Conservation (phyloP, 2,797 vertebrate genomes). For the Artibeus lituratus region DNA sequence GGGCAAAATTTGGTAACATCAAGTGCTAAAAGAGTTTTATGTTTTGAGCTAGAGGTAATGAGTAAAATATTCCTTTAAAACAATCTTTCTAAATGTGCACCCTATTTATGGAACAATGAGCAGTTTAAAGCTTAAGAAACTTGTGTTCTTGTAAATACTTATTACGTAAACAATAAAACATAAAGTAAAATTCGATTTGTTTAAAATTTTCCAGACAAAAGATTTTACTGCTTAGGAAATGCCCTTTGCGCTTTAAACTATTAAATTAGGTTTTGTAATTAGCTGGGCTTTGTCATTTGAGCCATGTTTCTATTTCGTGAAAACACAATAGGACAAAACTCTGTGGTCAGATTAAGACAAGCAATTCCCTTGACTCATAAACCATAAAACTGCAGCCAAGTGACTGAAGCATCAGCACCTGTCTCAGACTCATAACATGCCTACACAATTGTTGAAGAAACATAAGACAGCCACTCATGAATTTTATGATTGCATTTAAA, state of each 20-base stretch:
- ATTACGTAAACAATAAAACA: slow-evolving; percentile 71
- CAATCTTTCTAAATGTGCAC: slow-evolving; percentile 63
- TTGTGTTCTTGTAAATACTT: slow-evolving; percentile 65
- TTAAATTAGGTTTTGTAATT: slow-evolving; percentile 71
- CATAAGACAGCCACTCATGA: not conserved
- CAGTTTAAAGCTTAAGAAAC: slow-evolving; percentile 69
- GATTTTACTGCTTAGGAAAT: slow-evolving; percentile 70
- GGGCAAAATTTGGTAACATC: slow-evolving; percentile 11
- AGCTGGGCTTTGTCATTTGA: slow-evolving; percentile 60
- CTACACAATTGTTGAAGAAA: not conserved
- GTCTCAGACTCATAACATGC: not conserved
- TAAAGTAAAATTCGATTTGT: slow-evolving; percentile 74
- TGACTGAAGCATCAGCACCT: slow-evolving; percentile 1
- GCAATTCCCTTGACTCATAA: slow-evolving; percentile 45
- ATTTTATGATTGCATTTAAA: not conserved
- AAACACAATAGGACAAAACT: slow-evolving; percentile 63
- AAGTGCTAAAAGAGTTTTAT: slow-evolving; percentile 24
- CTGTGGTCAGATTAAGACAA: slow-evolving; percentile 31
- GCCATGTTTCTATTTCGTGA: slow-evolving; percentile 57
- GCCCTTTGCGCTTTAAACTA: slow-evolving; percentile 50
- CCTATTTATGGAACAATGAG: slow-evolving; percentile 76
- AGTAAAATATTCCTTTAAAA: slow-evolving; percentile 51
- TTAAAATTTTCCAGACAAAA: slow-evolving; percentile 73
- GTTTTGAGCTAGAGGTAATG: slow-evolving; percentile 52
- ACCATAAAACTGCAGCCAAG: not conserved